Conservation (phyloP, 1,140 invertebrate species). For the Ganaspis sp. region DNA sequence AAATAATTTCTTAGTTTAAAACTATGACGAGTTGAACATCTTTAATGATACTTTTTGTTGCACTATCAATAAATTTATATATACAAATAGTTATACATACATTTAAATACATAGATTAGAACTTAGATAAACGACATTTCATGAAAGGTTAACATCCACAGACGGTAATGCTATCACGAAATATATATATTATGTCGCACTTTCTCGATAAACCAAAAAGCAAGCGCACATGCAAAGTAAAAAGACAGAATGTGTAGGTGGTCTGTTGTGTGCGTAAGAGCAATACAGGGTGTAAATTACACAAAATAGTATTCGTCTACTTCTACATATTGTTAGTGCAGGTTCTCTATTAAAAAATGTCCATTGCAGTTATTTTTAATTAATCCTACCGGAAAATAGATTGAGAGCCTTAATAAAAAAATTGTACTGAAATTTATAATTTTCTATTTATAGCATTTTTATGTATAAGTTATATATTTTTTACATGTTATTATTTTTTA, state of each 20-base stretch:
- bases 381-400: conserved; percentile 40
- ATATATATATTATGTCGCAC: background rate
- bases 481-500: no score
- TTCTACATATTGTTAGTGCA: conserved; percentile 56
- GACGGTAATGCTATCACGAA: background rate
- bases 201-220: conserved; percentile 49
- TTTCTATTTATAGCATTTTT: background rate
- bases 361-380: conserved; percentile 30
- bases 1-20: no score
- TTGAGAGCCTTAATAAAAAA: background rate
- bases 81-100: conserved; percentile 32
- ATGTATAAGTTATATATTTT: background rate
- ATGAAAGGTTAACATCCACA: conserved; percentile 38
- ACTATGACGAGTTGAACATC: no score
- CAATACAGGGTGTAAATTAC: conserved; percentile 59
- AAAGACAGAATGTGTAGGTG: conserved; percentile 60
- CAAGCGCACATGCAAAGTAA: conserved; percentile 69
- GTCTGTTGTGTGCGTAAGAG: conserved; percentile 65
- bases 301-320: conserved; percentile 53
- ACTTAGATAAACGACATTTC: conserved; percentile 28
- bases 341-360: conserved; percentile 40
- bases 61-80: no score
- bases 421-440: no score
- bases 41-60: no score
- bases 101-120: conserved; percentile 37